Base-by-base conservation (phyloP, 2,888 invertebrate genomes). In the Chymomyza amoena region DNA sequence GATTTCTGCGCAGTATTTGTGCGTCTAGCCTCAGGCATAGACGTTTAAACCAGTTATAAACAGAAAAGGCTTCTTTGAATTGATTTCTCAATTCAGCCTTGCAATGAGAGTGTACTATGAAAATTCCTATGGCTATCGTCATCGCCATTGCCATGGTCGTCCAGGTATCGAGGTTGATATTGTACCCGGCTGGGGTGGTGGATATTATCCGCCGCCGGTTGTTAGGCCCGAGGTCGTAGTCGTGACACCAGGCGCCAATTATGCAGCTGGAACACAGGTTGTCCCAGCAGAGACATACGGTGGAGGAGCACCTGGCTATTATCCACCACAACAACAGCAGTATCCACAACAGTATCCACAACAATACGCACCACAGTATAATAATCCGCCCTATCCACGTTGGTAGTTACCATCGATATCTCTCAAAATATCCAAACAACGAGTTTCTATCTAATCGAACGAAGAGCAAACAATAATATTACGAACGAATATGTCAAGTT, bases 121-220 rank as follows among this genome's bases (percentile, higher is more conserved):
- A 74, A 72, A 87, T 85, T 71, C 84, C 70, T 87, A 72, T 77
- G 73, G 85, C 77, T 79, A 67, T 85, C 79, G 79, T 78, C 72
- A 82, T 84, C 78, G 73, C 76, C 81, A 81, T 88, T 82, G 75
- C 81, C 82, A 80, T 82, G 75, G 80, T 77, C 89, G 89, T 72
- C 89, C 89, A 77, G 77, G 88, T 80, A 70, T 89, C 76, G 89
- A 90, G 66, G 84, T 90, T 78, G 89, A 89, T 77, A 84, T 90
- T 78, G 72, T 87, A 68, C 69, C 85, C 80, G 73, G 81, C 69
- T 81, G 80, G 75, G 76, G 85, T 75, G 79, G 89, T 66, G 73
- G 71, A 56, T 89, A 89, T 75, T 89, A 86, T 84, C 68, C 74
- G 70, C 63, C 80, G 77, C 68, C 87, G 77, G 20, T 74, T 85